These are phyloP conservation scores for Tringa solitaria DNA, from an alignment of 2,113 vertebrate genomes.

Conservation along the genomic window DNA sequence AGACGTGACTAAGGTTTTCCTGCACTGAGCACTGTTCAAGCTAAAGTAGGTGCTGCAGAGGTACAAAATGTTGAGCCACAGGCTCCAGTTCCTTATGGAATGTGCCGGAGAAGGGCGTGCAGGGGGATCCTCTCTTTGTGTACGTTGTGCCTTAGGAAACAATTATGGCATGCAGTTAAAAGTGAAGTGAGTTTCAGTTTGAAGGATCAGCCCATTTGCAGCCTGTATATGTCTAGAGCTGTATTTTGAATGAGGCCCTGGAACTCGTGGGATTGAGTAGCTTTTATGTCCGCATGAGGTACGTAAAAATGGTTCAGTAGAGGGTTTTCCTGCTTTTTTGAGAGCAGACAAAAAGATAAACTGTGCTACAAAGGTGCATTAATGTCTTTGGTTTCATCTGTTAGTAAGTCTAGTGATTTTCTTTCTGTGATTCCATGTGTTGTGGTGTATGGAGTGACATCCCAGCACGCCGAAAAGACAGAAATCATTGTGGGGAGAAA, in stretches of 20 bases:
- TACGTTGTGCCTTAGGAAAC: background rate
- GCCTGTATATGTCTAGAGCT: background rate
- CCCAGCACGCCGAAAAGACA: background rate
- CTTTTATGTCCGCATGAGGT: background rate
- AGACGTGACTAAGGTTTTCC: background rate
- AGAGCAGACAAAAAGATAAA: background rate
- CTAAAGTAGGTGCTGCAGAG: background rate
- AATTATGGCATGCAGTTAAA: background rate
- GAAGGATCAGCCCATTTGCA: background rate
- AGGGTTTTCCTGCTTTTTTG: background rate
- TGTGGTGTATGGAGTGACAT: background rate
- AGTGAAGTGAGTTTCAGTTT: background rate
- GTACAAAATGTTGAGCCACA: background rate
- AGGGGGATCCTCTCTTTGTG: background rate
- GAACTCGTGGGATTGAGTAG: background rate
- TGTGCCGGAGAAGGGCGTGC: background rate
- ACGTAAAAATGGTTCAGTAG: background rate
- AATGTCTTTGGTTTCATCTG: background rate
- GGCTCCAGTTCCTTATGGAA: background rate
- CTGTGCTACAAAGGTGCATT: background rate
- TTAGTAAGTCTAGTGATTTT: background rate
- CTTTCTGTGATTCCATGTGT: background rate
- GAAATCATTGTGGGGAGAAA: rapidly evolving
- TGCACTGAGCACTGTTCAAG: background rate
- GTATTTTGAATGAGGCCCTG: background rate